Base-by-base conservation (phyloP, 1,140 invertebrate genomes). In the Ptiloglossa arizonensis region DNA sequence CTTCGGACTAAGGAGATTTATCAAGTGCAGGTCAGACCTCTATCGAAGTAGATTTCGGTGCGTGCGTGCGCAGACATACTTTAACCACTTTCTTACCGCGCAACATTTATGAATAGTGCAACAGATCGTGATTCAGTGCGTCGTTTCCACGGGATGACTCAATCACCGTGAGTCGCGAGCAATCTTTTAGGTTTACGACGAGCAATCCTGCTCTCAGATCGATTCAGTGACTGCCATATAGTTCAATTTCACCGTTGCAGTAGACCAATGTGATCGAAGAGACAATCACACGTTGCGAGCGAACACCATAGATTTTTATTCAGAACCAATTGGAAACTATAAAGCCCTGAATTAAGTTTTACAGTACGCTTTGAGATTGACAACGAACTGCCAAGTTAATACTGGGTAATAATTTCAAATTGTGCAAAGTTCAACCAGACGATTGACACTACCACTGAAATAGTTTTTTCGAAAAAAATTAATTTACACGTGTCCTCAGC, bases 21-120 rank as follows among this genome's bases (percentile, higher is more conserved):
- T 46, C 32, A 4, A 41, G 5, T 19, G 24, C 15, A 35, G 19
- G 19, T 32, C 48, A 38, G 48, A 52, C 48, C 0, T 5, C 2
- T 3, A 13, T 24, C 11, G 2, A 17, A 67, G 63, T 63, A 27
- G 15, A 46, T 29, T 48, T 66, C 3, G 22, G 19, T 13, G 15
- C 19, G 9, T 24, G 4, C 8, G 5, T 48, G 29, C 17, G 5
- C 24, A 32, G 44, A 44, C 62, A 27, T 8, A 5, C 22, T 66
- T 15, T 17, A 50, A 52, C 17, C 17, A 29, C 15, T 60, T 6
- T 27, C 9, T 5, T 5, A 22, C 17, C 6, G 27, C 35, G 57
- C 22, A 50, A 80, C 29, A 63, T 35, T 76, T 70, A 76, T 69
- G 57, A 54, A 76, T 44, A 56, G 15, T 22, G 59, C 32, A 70